Conservation (phyloP, 2,888 invertebrate genomes). For the Monopis laevigella region DNA sequence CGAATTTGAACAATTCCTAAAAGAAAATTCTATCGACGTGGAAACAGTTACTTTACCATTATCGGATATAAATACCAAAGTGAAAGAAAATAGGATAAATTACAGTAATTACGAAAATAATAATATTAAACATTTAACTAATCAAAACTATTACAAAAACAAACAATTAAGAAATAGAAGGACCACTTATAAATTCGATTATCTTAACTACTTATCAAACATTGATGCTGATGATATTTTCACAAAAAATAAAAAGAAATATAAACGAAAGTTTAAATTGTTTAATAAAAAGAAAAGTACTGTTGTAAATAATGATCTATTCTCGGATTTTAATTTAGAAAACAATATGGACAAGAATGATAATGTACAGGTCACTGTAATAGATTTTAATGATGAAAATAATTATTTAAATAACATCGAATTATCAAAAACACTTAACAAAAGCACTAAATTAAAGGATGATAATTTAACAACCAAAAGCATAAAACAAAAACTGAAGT, state of each 20-base stretch:
- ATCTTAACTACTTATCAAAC: background rate
- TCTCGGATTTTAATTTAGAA: too few species aligned
- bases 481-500: too few species aligned
- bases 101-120: background rate
- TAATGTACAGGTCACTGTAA: too few species aligned
- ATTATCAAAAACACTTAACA: too few species aligned
- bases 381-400: too few species aligned
- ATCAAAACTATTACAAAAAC: background rate
- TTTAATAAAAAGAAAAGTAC: background rate
- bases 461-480: too few species aligned
- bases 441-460: too few species aligned
- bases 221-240: background rate
- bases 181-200: background rate
- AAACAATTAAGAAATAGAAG: slow-evolving; percentile 8
- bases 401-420: too few species aligned
- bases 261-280: background rate
- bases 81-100: background rate
- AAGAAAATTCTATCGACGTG: slow-evolving; percentile 34
- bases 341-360: too few species aligned
- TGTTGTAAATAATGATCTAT: background rate
- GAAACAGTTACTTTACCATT: slow-evolving; percentile 33
- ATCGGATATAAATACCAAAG: background rate
- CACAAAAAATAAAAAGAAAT: background rate
- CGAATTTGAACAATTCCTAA: slow-evolving; percentile 39
- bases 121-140: background rate